Evolutionary conservation across 2,888 invertebrate species (phyloP).

Genomic region (Pyralis farinalis): DNA sequence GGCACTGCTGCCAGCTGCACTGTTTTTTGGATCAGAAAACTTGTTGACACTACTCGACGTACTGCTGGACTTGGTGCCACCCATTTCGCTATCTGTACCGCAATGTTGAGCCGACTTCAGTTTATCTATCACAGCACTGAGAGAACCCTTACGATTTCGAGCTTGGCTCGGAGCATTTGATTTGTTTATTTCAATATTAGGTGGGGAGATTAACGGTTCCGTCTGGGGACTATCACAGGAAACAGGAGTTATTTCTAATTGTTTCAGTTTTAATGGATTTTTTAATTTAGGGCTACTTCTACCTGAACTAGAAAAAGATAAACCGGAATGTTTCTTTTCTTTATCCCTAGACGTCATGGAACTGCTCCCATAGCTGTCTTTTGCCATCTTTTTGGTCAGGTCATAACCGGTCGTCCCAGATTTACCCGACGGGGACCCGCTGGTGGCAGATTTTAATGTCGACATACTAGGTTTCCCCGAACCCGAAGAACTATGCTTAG

Average conservation of each 20-base stretch:
- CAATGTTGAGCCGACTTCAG: conserved; percentile 88
- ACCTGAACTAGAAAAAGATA: conserved; percentile 76
- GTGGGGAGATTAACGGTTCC: conserved; percentile 70
- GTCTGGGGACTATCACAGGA: conserved; percentile 72
- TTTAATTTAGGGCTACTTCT: conserved; percentile 85
- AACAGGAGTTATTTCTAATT: conserved; percentile 82
- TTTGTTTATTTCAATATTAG: conserved; percentile 81
- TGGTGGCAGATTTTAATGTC: conserved; percentile 89
- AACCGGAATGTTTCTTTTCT: conserved; percentile 77
- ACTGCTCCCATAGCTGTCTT: conserved; percentile 66
- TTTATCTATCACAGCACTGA: conserved; percentile 94
- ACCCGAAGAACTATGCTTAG: conserved; percentile 87
- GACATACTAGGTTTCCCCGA: conserved; percentile 95
- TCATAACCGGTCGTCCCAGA: conserved; percentile 77
- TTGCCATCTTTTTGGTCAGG: conserved; percentile 77
- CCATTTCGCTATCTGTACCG: conserved; percentile 74
- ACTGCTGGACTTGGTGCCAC: conserved; percentile 65
- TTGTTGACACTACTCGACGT: conserved; percentile 63
- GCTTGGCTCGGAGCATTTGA: conserved; percentile 82
- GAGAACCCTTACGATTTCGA: conserved; percentile 86
- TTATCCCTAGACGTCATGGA: conserved; percentile 72
- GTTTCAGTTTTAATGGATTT: conserved; percentile 85
- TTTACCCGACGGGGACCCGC: conserved; percentile 85
- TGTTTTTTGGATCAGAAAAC: conserved; percentile 73
- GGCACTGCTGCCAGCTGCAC: conserved; percentile 54